Evolutionary conservation across 2,113 vertebrate genomes (phyloP).

Genomic region (Cyrtonyx montezumae): DNA sequence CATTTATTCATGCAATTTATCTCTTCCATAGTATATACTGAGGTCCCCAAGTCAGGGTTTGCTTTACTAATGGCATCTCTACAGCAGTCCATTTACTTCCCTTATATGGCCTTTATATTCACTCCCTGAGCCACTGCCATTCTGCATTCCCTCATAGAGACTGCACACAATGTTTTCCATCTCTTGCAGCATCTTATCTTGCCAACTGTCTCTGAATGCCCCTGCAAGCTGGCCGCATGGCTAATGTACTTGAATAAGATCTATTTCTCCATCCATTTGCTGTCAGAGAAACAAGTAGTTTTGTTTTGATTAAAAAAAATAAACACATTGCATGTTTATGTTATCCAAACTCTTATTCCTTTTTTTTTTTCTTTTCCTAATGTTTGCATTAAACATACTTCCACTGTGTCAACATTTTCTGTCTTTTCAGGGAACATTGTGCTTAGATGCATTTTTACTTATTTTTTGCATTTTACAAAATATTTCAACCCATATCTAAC

Average conservation of each 20-base stretch:
- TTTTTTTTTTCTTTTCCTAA: neutral
- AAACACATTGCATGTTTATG: neutral
- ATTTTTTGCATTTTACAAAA: no score
- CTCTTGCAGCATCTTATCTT: constrained; percentile 38
- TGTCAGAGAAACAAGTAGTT: neutral
- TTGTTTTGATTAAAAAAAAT: constrained; percentile 40
- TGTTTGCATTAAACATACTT: constrained; percentile 10
- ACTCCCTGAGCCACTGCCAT: constrained; percentile 39
- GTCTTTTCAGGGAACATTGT: neutral
- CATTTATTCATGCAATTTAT: constrained; percentile 52
- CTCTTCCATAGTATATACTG: constrained; percentile 39
- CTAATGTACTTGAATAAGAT: neutral
- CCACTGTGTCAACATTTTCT: neutral
- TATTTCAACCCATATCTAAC: neutral
- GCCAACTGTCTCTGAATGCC: constrained; percentile 22
- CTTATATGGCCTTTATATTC: constrained; percentile 62
- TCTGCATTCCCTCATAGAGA: constrained; percentile 26
- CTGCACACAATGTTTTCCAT: neutral
- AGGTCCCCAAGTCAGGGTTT: constrained; percentile 49
- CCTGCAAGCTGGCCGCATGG: neutral
- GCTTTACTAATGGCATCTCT: constrained; percentile 45
- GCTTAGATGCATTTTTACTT: neutral
- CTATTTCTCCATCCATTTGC: constrained; percentile 9
- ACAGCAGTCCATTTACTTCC: constrained; percentile 49
- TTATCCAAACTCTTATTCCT: neutral